These are phyloP conservation scores for Fulmarus glacialis DNA, from an alignment of 2,113 vertebrate genomes.

Conservation along the genomic window DNA sequence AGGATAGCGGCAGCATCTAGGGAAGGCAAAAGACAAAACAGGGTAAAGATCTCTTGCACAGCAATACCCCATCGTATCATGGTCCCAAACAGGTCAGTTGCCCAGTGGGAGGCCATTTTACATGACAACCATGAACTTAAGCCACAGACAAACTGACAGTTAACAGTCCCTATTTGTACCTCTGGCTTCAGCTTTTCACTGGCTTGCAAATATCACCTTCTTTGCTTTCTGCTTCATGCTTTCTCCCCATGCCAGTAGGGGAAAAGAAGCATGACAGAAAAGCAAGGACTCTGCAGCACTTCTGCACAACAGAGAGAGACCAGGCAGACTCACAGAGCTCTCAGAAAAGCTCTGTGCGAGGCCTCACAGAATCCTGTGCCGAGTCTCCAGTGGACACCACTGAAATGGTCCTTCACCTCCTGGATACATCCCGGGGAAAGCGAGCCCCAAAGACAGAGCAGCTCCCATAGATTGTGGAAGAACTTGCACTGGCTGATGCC, in stretches of 20 bases:
- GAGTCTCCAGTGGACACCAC: neutral
- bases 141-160: neutral
- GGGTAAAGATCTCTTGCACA: neutral
- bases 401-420: neutral
- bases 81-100: neutral
- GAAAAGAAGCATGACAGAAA: neutral
- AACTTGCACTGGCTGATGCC: neutral
- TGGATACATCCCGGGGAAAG: rapidly evolving
- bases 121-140: neutral
- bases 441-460: neutral
- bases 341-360: neutral
- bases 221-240: neutral
- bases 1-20: conserved; percentile 79
- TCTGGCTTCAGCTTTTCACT: neutral
- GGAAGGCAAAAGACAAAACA: neutral
- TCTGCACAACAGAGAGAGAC: neutral
- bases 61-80: rapidly evolving
- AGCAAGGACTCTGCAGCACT: neutral
- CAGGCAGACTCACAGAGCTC: neutral
- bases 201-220: neutral
- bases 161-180: neutral
- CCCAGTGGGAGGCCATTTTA: neutral
- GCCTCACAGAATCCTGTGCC: neutral
- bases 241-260: neutral
- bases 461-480: neutral